Conservation (phyloP, 2,888 invertebrate species). For the Amiota minor region DNA sequence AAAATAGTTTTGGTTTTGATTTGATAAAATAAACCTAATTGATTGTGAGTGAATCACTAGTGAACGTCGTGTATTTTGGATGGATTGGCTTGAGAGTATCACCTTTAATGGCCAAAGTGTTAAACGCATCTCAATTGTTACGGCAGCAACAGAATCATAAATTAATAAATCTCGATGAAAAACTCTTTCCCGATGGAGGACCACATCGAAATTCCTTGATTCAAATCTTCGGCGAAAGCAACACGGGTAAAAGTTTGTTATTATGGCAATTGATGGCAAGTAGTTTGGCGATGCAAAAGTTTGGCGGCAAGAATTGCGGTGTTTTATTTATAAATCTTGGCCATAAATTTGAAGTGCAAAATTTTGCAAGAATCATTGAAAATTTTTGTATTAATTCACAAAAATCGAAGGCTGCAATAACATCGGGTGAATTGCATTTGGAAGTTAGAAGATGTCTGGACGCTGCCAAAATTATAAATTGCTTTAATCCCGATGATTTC, state of each 20-base stretch:
- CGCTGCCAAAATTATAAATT: constrained; percentile 49
- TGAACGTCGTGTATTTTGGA: too few relatives aligned
- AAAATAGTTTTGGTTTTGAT: too few relatives aligned
- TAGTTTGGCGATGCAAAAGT: constrained; percentile 72
- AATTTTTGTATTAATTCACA: constrained; percentile 27
- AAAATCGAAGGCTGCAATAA: not conserved
- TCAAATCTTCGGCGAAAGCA: constrained; percentile 74
- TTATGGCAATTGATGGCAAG: constrained; percentile 74
- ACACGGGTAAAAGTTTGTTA: constrained; percentile 74
- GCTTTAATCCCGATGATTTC: constrained; percentile 56
- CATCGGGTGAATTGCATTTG: constrained; percentile 40
- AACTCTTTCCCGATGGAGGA: constrained; percentile 58
- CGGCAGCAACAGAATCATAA: constrained; percentile 20
- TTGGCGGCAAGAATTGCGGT: constrained; percentile 73
- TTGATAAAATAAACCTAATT: too few relatives aligned
- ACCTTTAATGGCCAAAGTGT: not conserved
- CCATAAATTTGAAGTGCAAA: constrained; percentile 72
- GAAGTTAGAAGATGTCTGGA: constrained; percentile 45
- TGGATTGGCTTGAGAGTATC: too few relatives aligned
- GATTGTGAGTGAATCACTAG: too few relatives aligned
- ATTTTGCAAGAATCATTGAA: constrained; percentile 70
- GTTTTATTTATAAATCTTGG: constrained; percentile 75
- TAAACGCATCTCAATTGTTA: constrained; percentile 24
- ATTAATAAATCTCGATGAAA: constrained; percentile 36
- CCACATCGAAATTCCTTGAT: constrained; percentile 72